Conservation (phyloP, 2,113 vertebrate species). For the Salminus brasiliensis region DNA sequence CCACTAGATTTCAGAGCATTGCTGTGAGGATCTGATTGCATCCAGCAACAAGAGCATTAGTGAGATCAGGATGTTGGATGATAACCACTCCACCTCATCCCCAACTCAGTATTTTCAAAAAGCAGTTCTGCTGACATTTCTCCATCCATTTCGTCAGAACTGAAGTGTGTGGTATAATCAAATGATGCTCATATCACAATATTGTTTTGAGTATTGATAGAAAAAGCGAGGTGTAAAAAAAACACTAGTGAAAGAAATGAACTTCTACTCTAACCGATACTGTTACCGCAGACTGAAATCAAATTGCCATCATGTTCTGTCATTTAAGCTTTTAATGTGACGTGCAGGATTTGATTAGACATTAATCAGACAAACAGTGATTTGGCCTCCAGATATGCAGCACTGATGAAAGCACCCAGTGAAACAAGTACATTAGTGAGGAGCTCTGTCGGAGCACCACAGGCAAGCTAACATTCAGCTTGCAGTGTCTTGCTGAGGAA, state of each 20-base stretch:
- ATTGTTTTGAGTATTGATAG: no score
- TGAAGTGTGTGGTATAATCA: no score
- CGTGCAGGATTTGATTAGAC: neutral
- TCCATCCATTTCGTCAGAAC: no score
- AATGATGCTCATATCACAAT: no score
- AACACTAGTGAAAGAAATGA: neutral
- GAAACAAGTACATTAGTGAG: conserved; percentile 5
- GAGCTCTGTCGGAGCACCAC: neutral
- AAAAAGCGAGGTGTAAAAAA: no score
- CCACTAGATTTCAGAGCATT: no score
- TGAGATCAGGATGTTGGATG: no score
- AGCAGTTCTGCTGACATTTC: no score
- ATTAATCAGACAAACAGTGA: neutral
- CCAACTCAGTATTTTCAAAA: no score
- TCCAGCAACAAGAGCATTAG: no score
- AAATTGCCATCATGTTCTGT: neutral
- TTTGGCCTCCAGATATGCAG: neutral
- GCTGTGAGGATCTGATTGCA: no score
- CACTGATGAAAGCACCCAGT: neutral
- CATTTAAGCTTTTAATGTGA: neutral
- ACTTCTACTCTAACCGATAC: neutral
- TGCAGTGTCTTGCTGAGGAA: neutral
- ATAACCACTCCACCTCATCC: no score
- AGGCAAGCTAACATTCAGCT: neutral
- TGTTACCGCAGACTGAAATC: neutral